Conservation (phyloP, 1,140 invertebrate genomes). For the Apis mellifera region DNA sequence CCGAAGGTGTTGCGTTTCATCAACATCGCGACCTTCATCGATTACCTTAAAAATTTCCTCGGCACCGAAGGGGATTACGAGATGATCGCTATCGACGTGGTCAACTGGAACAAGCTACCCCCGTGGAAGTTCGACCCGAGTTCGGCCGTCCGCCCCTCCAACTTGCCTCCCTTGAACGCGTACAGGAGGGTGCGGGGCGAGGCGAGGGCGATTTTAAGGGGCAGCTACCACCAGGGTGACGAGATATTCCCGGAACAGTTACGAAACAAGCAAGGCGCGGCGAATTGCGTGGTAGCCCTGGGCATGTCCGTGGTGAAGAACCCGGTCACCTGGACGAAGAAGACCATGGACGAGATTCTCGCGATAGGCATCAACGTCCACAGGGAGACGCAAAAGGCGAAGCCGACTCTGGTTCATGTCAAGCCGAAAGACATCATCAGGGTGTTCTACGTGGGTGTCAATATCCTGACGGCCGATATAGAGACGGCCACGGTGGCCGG, state of each 20-base stretch:
- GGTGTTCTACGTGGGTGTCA: slow-evolving; percentile 70
- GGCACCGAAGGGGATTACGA: slow-evolving; percentile 69
- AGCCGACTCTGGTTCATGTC: slow-evolving; percentile 46
- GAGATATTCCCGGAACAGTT: slow-evolving; percentile 69
- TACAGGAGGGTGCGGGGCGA: slow-evolving; percentile 64
- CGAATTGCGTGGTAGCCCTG: slow-evolving; percentile 72
- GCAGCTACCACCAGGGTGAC: slow-evolving; percentile 69
- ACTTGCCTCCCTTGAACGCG: slow-evolving; percentile 75
- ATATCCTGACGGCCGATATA: slow-evolving; percentile 72
- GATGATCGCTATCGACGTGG: slow-evolving; percentile 69
- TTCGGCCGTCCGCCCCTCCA: slow-evolving; percentile 68
- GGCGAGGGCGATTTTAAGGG: slow-evolving; percentile 72
- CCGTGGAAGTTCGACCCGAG: slow-evolving; percentile 72
- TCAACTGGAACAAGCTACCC: slow-evolving; percentile 66
- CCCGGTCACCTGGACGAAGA: slow-evolving; percentile 75
- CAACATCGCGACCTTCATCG: slow-evolving; percentile 42
- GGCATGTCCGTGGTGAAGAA: slow-evolving; percentile 74
- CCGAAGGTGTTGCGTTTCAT: slow-evolving; percentile 63
- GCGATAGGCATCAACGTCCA: slow-evolving; percentile 66
- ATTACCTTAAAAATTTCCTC: slow-evolving; percentile 51
- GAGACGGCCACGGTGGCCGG: slow-evolving; percentile 67
- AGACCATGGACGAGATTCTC: slow-evolving; percentile 75
- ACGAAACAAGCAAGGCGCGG: slow-evolving; percentile 68
- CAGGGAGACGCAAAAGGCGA: slow-evolving; percentile 60
- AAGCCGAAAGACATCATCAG: slow-evolving; percentile 69